These are phyloP conservation scores for Euplagia quadripunctaria DNA, from an alignment of 2,888 invertebrate genomes.

Conservation along the genomic window DNA sequence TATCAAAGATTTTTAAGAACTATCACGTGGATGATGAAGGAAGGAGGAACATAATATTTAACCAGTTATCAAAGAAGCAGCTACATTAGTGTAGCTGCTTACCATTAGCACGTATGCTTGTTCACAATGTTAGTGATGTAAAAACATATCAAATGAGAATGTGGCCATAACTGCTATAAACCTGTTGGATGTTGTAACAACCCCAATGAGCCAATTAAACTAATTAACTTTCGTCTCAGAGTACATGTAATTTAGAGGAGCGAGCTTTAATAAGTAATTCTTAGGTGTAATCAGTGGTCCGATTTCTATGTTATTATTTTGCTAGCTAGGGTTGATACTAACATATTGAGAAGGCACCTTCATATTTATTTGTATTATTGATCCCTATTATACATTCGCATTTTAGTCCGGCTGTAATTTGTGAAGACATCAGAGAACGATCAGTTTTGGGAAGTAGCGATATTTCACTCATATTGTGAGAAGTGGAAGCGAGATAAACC, in stretches of 20 bases:
- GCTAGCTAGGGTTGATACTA: not conserved
- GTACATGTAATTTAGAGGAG: constrained; percentile 1
- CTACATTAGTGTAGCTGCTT: no score
- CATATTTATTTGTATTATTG: no score
- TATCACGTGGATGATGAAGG: no score
- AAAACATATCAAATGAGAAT: not conserved
- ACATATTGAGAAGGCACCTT: not conserved
- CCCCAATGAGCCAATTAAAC: not conserved
- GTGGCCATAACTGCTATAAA: not conserved
- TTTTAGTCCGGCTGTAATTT: no score
- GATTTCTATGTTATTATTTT: not conserved
- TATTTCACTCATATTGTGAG: no score
- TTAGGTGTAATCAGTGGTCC: not conserved
- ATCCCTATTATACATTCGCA: no score
- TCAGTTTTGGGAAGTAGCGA: no score
- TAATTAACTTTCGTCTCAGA: constrained; percentile 9
- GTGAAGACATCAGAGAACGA: no score
- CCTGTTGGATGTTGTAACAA: not conserved
- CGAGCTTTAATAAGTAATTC: constrained; percentile 1
- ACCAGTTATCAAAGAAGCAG: no score
- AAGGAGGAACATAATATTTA: no score
- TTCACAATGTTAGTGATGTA: not conserved
- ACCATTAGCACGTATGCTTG: not conserved
- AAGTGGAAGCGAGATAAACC: no score
- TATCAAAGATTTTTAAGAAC: no score